Evolutionary conservation across 2,797 vertebrate genomes (phyloP).

Genomic region (Geotrypetes seraphini): DNA sequence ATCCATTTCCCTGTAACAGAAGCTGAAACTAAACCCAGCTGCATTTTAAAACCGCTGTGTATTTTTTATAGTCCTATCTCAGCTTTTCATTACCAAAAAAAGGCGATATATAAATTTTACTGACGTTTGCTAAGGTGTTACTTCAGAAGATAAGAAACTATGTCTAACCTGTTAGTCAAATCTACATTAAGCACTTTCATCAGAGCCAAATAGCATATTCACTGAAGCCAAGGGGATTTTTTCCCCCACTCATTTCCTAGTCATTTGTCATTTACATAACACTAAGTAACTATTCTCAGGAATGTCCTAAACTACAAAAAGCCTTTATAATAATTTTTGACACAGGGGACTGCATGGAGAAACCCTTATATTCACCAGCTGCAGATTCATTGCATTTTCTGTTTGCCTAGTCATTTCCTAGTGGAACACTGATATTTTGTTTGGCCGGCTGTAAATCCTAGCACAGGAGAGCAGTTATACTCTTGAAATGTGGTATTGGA

Average conservation of each 20-base stretch:
- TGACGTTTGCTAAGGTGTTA: constrained; percentile 12
- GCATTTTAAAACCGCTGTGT: constrained; percentile 4
- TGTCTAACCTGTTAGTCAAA: constrained; percentile 26
- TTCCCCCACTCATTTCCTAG: constrained; percentile 42
- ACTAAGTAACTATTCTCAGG: constrained; percentile 62
- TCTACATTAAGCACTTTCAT: constrained; percentile 38
- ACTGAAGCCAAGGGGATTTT: constrained; percentile 27
- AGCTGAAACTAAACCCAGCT: constrained; percentile 1
- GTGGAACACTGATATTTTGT: constrained; percentile 76
- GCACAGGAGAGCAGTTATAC: constrained; percentile 82
- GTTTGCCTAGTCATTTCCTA: constrained; percentile 82
- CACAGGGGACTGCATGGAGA: constrained; percentile 62
- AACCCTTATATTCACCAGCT: constrained; percentile 63
- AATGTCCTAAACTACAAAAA: constrained; percentile 70
- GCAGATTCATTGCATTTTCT: constrained; percentile 71
- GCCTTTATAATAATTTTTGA: constrained; percentile 68
- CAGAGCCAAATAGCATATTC: constrained; percentile 43
- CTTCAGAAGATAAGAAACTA: constrained; percentile 30
- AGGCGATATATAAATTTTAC: constrained; percentile 16
- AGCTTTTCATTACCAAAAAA: constrained; percentile 4
- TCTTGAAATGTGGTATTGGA: constrained; percentile 51
- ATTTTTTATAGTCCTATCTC: constrained; percentile 12
- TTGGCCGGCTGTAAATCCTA: constrained; percentile 63
- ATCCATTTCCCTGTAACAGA: constrained; percentile 6
- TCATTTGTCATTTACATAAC: constrained; percentile 63